Conservation (phyloP, 2,113 vertebrate species). For the Hemiscyllium ocellatum region DNA sequence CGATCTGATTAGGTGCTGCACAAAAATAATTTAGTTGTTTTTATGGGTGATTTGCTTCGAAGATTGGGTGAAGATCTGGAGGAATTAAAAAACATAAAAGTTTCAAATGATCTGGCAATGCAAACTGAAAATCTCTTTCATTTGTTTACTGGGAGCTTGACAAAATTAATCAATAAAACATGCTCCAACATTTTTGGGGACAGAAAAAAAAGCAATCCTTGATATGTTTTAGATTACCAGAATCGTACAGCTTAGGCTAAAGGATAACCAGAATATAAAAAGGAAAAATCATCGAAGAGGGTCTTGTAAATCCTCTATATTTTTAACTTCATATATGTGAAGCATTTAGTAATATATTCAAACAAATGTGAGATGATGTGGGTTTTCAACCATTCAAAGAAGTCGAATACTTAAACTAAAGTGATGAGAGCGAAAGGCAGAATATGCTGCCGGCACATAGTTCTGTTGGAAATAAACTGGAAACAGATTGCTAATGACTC, state of each 20-base stretch:
- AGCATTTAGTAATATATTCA: neutral
- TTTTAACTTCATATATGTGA: neutral
- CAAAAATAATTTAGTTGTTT: neutral
- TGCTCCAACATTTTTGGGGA: neutral
- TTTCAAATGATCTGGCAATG: neutral
- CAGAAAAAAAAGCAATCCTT: neutral
- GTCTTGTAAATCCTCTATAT: neutral
- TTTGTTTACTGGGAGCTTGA: slow-evolving; percentile 3
- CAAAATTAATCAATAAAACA: slow-evolving; percentile 25
- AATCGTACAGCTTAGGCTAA: neutral
- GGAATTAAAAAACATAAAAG: neutral
- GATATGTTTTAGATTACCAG: slow-evolving; percentile 30
- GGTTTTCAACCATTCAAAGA: slow-evolving; percentile 18
- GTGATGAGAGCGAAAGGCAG: neutral
- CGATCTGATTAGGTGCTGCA: neutral
- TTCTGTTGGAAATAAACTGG: slow-evolving; percentile 29
- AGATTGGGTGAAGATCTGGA: neutral
- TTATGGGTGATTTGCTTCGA: neutral
- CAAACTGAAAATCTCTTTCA: neutral
- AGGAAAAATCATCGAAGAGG: neutral
- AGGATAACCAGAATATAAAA: neutral
- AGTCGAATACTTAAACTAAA: neutral
- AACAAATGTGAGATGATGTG: slow-evolving; percentile 4
- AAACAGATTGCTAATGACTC: slow-evolving; percentile 34
- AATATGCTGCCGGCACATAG: slow-evolving; percentile 13